Evolutionary conservation across 1,140 invertebrate species (phyloP).

Genomic region (Bombus terrestris): DNA sequence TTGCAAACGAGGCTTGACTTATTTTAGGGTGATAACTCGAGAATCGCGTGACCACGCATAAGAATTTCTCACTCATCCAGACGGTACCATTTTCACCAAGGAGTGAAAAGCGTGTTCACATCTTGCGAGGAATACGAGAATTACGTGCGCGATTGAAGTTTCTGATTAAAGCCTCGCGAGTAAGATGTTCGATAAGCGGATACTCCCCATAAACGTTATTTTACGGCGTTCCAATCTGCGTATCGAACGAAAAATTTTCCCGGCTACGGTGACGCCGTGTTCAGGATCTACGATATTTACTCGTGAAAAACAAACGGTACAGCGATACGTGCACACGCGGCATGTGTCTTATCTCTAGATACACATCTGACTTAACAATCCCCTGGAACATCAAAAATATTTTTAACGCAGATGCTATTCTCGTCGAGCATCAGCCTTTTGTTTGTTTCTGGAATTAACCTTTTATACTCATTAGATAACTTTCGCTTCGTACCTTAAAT

Average conservation of each 20-base stretch:
- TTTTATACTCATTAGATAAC: too few relatives aligned
- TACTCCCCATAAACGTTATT: slow-evolving; percentile 35
- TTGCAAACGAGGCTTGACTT: slow-evolving; percentile 24
- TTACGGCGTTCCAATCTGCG: slow-evolving; percentile 13
- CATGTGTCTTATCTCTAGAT: too few relatives aligned
- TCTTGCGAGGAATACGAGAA: slow-evolving; percentile 1
- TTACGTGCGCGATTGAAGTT: slow-evolving; percentile 38
- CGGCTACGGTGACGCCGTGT: too few relatives aligned
- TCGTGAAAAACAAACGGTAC: too few relatives aligned
- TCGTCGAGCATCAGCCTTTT: too few relatives aligned
- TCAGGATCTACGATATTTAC: too few relatives aligned
- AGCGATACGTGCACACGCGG: too few relatives aligned
- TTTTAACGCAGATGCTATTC: too few relatives aligned
- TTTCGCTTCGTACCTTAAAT: too few relatives aligned
- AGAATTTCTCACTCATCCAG: not conserved
- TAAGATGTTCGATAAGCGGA: slow-evolving; percentile 51
- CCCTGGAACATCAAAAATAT: too few relatives aligned
- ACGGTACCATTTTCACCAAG: not conserved
- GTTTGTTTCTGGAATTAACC: too few relatives aligned
- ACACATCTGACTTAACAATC: too few relatives aligned
- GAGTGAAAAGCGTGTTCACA: slow-evolving; percentile 9
- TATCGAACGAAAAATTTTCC: slow-evolving; percentile 41
- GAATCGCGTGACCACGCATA: slow-evolving; percentile 9
- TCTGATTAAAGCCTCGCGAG: slow-evolving; percentile 50
- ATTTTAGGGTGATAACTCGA: not conserved